Evolutionary conservation across 1,140 invertebrate genomes (phyloP), one percentile per base, ranked within the genome.

Genomic region (Littorina saxatilis): DNA sequence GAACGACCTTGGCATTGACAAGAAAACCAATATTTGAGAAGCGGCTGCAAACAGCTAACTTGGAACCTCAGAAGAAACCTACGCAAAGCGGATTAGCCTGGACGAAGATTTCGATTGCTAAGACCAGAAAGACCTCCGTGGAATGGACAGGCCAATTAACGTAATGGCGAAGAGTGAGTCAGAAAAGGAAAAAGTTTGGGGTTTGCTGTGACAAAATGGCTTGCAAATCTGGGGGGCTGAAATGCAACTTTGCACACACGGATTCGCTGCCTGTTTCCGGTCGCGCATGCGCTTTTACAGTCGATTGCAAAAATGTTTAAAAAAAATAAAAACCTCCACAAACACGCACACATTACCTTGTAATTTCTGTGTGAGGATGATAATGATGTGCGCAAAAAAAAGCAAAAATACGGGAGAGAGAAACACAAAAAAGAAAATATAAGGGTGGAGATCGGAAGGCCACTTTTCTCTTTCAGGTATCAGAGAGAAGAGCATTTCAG

Each of bases 121-220:
- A 40, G 58, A 35, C 23, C 55, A 78, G 76, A 78, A 63, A 61
- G 52, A 43, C 76, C 39, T 61, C 29, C 39, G 52, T 39, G 76
- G 29, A 37, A 66, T 43, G 58, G 76, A 40, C 76, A 40, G 32
- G 35, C 50, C 76, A 78, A 78, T 78, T 78, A 78, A 58, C 55
- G 55, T 78, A 78, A 78, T 78, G 76, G 76, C 58, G 76, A n/a
- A n/a, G n/a, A 29, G 35, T 78, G 76, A 78, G 20, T 78, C 76
- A 78, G 76, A 78, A 78, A 66, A 78, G 55, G 55, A 55, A 39
- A 39, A 61, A 78, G 76, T 78, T 58, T 78, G 39, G n/a, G 76
- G 76, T 58, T 78, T 66, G 55, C 76, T 52, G 27, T 23, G 43
- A 20, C 73, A 75, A 75, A 29, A 75, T 75, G 43, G 50, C 35